phyloP scores from a whole-genome alignment of 2,797 vertebrate species.

The Masticophis lateralis region DNA sequence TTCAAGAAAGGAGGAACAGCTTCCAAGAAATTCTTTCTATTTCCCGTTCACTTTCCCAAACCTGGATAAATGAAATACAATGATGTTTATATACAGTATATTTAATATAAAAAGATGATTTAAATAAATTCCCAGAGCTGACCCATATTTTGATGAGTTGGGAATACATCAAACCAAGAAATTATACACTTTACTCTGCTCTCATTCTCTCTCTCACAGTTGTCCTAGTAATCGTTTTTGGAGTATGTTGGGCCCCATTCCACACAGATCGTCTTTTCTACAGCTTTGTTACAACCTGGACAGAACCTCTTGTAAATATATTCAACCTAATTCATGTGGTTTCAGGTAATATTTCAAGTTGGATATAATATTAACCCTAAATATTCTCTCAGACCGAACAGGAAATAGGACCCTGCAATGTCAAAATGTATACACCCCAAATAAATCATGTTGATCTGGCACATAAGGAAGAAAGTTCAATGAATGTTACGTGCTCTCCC shows the following conservation, averaged over 20 bases:
- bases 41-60: background rate
- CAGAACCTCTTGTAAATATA: slow-evolving; percentile 68
- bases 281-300: slow-evolving; percentile 77
- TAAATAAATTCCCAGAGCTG: background rate
- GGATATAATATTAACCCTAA: background rate
- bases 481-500: background rate
- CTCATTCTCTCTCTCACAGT: slow-evolving; percentile 54
- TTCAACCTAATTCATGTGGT: slow-evolving; percentile 77
- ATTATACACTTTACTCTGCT: background rate
- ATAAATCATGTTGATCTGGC: background rate
- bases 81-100: background rate
- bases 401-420: background rate
- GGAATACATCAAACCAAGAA: background rate
- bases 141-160: background rate
- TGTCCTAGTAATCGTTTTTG: slow-evolving; percentile 74
- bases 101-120: background rate
- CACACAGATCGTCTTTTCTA: slow-evolving; percentile 76
- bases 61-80: no score
- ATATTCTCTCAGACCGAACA: background rate
- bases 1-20: background rate
- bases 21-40: background rate
- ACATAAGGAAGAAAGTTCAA: background rate
- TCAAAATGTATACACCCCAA: background rate
- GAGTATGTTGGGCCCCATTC: slow-evolving; percentile 76
- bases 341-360: slow-evolving; percentile 67